Base-by-base conservation (phyloP, 2,888 invertebrate species). In the Drosophila kokeensis region DNA sequence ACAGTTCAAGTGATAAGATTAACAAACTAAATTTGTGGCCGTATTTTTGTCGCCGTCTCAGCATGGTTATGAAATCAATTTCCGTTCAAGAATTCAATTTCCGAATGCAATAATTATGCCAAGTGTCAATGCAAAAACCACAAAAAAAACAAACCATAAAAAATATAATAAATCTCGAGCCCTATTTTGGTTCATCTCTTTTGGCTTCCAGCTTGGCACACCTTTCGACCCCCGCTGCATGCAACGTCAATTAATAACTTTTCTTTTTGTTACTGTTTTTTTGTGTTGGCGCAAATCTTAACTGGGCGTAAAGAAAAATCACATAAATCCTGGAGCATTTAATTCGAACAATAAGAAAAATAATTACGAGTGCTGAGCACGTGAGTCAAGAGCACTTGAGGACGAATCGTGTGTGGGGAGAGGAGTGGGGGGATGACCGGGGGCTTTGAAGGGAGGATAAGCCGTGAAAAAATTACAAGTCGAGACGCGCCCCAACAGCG, bases 21-120 rank as follows among this genome's bases (percentile, higher is more conserved):
- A 69, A 61, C 63, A 40, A 69, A 79, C 68, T 60, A 76, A 74
- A 69, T 60, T 63, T 73, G 69, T 68, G 61, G 60, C 60, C 40
- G 50, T 64, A 45, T 36, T 52, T 49, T 53, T 61, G 45, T 58
- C 49, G 63, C 38, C 73, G 63, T 68, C 79, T 79, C 81, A 60
- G 60, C 66, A 69, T 59, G 82, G 78, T 87, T 85, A 82, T 85
- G 83, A 92, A 92, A 92, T 92, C 92, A 92, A 92, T 92, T 92
- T 92, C 92, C 92, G 82, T 79, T 85, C 78, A 77, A 87, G 87
- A 88, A 91, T 90, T 91, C 91, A 92, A 92, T 92, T 92, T 92
- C 92, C 92, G 92, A 90, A 91, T 87, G 92, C 86, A 92, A 92
- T 92, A 92, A 92, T 92, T 92, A 91, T 91, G 88, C 88, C 88